A percentile compares a stretch with the other conserved stretches of the same genome.
Evolutionary conservation across 2,888 invertebrate genomes (phyloP).

Genomic region (Parascotia fuliginaria): DNA sequence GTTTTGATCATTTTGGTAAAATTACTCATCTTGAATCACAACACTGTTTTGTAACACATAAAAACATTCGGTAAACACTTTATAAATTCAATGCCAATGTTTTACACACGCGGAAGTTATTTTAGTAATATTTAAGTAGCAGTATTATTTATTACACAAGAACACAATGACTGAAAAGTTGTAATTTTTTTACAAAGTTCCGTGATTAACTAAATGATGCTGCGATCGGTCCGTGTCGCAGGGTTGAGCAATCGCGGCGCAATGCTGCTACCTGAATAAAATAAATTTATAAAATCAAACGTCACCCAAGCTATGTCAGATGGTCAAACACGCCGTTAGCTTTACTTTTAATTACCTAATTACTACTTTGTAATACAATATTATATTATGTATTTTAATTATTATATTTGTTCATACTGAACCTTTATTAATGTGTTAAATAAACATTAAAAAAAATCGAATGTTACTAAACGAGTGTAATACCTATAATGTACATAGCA

Average conservation of each 20-base stretch:
- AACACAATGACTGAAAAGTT: constrained; percentile 17
- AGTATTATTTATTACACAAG: constrained; percentile 19
- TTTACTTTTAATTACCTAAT: too few relatives aligned
- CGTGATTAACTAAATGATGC: constrained; percentile 17
- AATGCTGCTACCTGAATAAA: constrained; percentile 14
- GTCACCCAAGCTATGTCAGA: too few relatives aligned
- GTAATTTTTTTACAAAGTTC: constrained; percentile 9
- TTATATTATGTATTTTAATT: too few relatives aligned
- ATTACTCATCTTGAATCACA: constrained; percentile 70
- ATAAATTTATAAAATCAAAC: not conserved
- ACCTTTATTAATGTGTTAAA: too few relatives aligned
- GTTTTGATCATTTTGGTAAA: constrained; percentile 88
- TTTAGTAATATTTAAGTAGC: constrained; percentile 4
- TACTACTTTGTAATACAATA: too few relatives aligned
- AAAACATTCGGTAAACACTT: constrained; percentile 44
- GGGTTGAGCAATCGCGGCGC: constrained; percentile 33
- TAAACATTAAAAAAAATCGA: too few relatives aligned
- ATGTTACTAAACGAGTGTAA: not conserved
- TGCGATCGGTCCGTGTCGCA: constrained; percentile 23
- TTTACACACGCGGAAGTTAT: constrained; percentile 13
- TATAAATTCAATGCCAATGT: constrained; percentile 43
- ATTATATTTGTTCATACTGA: too few relatives aligned
- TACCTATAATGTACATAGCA: not conserved
- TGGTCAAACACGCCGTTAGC: too few relatives aligned
- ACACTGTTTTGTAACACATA: constrained; percentile 43